Evolutionary conservation across 2,797 vertebrate species (phyloP).

Genomic region (Pygocentrus nattereri): DNA sequence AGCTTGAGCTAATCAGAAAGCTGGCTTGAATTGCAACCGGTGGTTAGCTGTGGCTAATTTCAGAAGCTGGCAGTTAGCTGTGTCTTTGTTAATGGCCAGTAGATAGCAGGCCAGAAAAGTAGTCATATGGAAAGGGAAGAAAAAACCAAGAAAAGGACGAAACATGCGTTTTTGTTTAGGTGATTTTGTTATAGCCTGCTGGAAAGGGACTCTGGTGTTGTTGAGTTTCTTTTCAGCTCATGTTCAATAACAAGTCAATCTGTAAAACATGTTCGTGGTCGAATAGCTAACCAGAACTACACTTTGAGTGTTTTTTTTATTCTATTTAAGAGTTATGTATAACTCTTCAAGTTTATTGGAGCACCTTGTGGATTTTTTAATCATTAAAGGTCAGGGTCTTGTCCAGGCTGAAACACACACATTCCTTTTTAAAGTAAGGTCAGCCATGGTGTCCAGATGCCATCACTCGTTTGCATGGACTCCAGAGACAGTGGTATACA

Average conservation of each 20-base stretch:
- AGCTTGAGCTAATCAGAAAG: slow-evolving; percentile 26
- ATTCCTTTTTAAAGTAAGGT: background rate
- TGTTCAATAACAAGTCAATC: too few relatives aligned
- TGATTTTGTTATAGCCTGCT: too few relatives aligned
- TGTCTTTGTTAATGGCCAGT: background rate
- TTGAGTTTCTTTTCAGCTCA: background rate
- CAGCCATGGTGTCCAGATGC: background rate
- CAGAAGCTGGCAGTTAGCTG: background rate
- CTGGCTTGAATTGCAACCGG: slow-evolving; percentile 32
- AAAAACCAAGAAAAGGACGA: too few relatives aligned
- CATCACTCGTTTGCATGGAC: background rate
- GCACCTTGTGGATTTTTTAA: background rate
- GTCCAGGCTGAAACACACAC: background rate
- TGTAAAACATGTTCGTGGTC: background rate
- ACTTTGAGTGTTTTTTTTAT: background rate
- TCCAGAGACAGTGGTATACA: too few relatives aligned
- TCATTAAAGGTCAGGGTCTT: background rate
- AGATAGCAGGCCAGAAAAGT: background rate
- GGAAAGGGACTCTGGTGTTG: too few relatives aligned
- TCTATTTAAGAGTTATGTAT: too few relatives aligned
- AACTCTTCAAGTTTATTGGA: too few relatives aligned
- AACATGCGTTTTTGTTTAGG: too few relatives aligned
- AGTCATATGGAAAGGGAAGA: too few relatives aligned
- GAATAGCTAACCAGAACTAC: background rate
- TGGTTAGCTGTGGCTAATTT: slow-evolving; percentile 19